A percentile compares a stretch with the other conserved stretches of the same genome.
phyloP scores from a whole-genome alignment of 2,888 invertebrate species.

The Eupithecia inturbata region DNA sequence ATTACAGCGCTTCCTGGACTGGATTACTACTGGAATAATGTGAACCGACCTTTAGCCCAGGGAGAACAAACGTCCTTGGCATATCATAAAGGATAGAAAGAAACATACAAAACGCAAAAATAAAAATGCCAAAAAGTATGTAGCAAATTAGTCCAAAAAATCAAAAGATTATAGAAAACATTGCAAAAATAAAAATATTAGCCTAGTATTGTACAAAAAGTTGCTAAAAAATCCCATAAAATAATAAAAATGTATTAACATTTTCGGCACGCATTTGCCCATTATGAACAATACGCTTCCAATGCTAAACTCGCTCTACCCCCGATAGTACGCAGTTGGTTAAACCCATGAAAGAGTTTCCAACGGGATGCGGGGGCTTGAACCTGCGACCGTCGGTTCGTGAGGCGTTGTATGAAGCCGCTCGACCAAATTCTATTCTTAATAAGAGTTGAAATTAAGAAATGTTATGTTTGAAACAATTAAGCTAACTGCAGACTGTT shows the following conservation, averaged over 20 bases:
- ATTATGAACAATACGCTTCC: conserved; percentile 34
- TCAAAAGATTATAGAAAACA: no score
- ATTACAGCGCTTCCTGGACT: no score
- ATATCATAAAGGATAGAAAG: no score
- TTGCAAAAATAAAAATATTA: no score
- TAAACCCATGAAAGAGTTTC: conserved; percentile 34
- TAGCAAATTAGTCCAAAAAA: no score
- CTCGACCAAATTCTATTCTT: conserved; percentile 14
- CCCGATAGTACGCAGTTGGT: conserved; percentile 43
- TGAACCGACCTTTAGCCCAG: no score
- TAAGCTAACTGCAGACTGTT: no score
- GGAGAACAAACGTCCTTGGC: no score
- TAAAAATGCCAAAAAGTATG: neutral
- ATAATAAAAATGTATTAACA: conserved; percentile 17
- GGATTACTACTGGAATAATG: no score
- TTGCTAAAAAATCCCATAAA: neutral
- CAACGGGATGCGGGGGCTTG: conserved; percentile 40
- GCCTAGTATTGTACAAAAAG: neutral
- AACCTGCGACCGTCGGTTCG: conserved; percentile 17
- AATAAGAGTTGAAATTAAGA: neutral
- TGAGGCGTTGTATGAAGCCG: neutral
- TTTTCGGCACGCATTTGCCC: conserved; percentile 28
- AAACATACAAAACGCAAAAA: neutral
- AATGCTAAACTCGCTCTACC: conserved; percentile 29
- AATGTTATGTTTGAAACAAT: no score